phyloP scores from a whole-genome alignment of 2,888 invertebrate species.

The Lochmaea capreae region DNA sequence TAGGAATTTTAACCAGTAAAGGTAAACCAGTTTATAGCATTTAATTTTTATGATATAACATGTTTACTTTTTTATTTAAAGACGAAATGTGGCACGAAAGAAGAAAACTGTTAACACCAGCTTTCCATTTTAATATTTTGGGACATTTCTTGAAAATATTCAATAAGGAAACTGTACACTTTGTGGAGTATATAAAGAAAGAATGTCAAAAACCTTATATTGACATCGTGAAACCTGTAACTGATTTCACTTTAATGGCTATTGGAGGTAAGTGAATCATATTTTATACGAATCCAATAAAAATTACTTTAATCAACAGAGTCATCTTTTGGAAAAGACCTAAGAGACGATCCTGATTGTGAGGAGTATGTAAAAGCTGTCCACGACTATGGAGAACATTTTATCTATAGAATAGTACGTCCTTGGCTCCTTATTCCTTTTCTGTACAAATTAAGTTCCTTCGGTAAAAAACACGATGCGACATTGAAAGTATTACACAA shows the following conservation, averaged over 20 bases:
- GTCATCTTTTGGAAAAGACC: conserved; percentile 8
- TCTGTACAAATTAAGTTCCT: neutral
- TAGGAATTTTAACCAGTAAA: conserved; percentile 45
- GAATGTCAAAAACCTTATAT: conserved; percentile 32
- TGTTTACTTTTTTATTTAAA: conserved; percentile 8
- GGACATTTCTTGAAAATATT: conserved; percentile 45
- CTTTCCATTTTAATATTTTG: conserved; percentile 49
- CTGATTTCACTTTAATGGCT: conserved; percentile 44
- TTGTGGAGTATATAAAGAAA: conserved; percentile 36
- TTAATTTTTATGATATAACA: neutral
- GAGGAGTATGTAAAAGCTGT: neutral
- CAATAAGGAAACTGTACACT: conserved; percentile 43
- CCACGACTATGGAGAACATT: conserved; percentile 9
- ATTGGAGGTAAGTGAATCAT: conserved; percentile 40
- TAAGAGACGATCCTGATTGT: neutral
- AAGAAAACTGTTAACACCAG: conserved; percentile 48
- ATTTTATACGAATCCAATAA: too few relatives aligned
- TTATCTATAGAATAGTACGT: neutral
- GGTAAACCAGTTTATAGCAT: conserved; percentile 29
- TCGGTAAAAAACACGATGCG: neutral
- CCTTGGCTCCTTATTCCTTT: neutral
- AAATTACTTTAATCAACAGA: neutral
- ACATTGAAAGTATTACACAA: conserved; percentile 33
- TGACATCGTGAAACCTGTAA: conserved; percentile 44
- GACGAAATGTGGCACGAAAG: conserved; percentile 46